Evolutionary conservation across 1,140 invertebrate genomes (phyloP), one percentile per base, ranked within the genome.

Genomic region (Drosophila cardini): DNA sequence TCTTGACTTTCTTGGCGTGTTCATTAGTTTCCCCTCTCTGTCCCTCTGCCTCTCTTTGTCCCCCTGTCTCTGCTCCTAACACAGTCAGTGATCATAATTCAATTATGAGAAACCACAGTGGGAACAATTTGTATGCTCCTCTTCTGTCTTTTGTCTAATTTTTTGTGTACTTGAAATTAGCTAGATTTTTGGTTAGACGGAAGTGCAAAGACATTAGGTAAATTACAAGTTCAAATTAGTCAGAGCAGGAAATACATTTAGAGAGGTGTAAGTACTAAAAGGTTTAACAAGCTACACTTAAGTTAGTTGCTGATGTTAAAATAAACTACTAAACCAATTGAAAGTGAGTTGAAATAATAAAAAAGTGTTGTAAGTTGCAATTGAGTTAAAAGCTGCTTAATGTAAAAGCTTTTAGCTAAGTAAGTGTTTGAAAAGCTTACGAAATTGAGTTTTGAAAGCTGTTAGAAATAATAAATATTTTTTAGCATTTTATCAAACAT

Each of bases 61-160:
- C 3, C 1, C 3, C 21, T 26, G 76, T 63, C 73, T 53, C 60
- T 34, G 60, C 45, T 57, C 48, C 26, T 81, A 71, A 78, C 79
- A 83, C 71, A 76, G 67, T 86, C 75, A 52, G 64, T 71, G 79
- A 89, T 87, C 76, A 86, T 87, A 83, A 86, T 86, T 86, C 72
- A 86, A 86, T 87, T 86, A 86, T 76, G 53, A 46, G 53, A 9
- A 42, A 34, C 7, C 57, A 71, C 43, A 61, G 61, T 77, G 73
- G 52, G 40, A 62, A 72, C 21, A 42, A 38, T 36, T 65, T 58
- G 10, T 57, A 53, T 70, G 45, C 57, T 38, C n/a, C 55, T 21
- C 16, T 52, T 52, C 0, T 21, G 18, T 15, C 13, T 46, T 7
- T 42, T 50, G 10, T 50, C 2, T n/a, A n/a, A n/a, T n/a, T 48